Conservation (phyloP, 2,113 vertebrate genomes). For the Sceloporus undulatus region DNA sequence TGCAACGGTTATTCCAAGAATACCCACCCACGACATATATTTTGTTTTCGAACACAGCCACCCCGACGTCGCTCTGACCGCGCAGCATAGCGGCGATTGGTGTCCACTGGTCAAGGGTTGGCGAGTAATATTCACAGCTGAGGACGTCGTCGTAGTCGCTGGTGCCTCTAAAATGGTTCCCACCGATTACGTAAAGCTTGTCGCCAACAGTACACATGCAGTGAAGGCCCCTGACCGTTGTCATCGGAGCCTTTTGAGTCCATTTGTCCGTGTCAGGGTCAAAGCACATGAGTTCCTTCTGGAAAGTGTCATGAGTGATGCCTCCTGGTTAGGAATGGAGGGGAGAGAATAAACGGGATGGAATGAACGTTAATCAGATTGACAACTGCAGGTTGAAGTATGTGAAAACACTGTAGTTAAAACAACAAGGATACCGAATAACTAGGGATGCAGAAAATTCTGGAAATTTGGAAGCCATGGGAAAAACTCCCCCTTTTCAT, state of each 20-base stretch:
- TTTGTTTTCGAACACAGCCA: constrained; percentile 97
- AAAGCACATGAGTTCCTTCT: constrained; percentile 99
- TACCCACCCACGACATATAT: constrained; percentile 99
- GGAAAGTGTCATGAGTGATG: constrained; percentile 99
- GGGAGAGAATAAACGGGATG: background rate
- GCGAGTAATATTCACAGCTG: constrained; percentile 98
- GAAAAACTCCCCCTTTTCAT: too few species aligned
- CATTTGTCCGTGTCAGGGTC: constrained; percentile 98
- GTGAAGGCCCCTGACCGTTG: constrained; percentile 96
- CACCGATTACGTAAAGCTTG: constrained; percentile 96
- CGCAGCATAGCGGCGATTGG: constrained; percentile 97
- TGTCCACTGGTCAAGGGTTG: constrained; percentile 96
- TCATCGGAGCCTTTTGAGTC: constrained; percentile 98
- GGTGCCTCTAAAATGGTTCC: constrained; percentile 98
- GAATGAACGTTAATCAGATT: background rate
- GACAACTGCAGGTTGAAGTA: background rate
- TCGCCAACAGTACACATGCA: constrained; percentile 99
- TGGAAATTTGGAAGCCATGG: too few species aligned
- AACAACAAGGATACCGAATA: too few species aligned
- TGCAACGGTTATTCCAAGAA: constrained; percentile 99
- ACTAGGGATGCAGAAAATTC: too few species aligned
- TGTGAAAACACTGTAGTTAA: too few species aligned
- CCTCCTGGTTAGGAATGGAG: constrained; percentile 81
- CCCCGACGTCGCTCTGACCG: constrained; percentile 97
- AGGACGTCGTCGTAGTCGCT: constrained; percentile 99